Evolutionary conservation across 1,140 invertebrate species (phyloP).

Genomic region (Conus betulinus): DNA sequence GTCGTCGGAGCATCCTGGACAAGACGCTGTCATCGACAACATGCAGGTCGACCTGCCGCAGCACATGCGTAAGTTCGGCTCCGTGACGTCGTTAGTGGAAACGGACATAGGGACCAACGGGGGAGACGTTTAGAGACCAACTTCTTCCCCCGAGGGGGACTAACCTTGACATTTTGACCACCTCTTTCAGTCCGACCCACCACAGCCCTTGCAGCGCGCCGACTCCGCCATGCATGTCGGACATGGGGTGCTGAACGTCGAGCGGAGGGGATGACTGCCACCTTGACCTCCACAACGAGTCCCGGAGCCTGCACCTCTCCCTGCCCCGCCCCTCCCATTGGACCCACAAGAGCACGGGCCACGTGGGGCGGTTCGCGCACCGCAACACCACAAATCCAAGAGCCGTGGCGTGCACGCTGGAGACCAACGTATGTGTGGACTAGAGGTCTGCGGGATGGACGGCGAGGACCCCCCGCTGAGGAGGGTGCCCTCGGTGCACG

Average conservation of each 20-base stretch:
- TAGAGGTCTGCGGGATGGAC: conserved; percentile 51
- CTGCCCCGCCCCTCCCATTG: neutral
- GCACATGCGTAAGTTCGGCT: conserved; percentile 56
- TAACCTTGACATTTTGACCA: conserved; percentile 60
- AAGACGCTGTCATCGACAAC: conserved; percentile 66
- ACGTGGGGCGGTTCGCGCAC: conserved; percentile 63
- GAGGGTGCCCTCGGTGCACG: conserved; percentile 85
- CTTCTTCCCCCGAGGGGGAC: conserved; percentile 61
- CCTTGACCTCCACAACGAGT: conserved; percentile 33
- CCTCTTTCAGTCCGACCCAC: conserved; percentile 65
- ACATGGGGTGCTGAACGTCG: conserved; percentile 52
- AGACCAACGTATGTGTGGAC: conserved; percentile 70
- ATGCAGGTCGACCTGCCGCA: conserved; percentile 51
- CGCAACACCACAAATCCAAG: conserved; percentile 69
- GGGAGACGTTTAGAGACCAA: conserved; percentile 51
- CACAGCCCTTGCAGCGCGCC: conserved; percentile 56
- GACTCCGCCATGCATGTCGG: conserved; percentile 70
- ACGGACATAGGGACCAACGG: conserved; percentile 65
- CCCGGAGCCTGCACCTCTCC: conserved; percentile 14
- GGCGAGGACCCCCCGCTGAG: conserved; percentile 79
- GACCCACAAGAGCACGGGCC: conserved; percentile 47
- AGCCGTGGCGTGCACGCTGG: conserved; percentile 69
- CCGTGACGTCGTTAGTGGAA: conserved; percentile 63
- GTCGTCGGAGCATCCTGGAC: conserved; percentile 59
- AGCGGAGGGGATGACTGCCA: neutral